Evolutionary conservation across 37 sponge, comb jelly and placozoan species (phyloP).

Genomic region (Cliona cf. orientalis): DNA sequence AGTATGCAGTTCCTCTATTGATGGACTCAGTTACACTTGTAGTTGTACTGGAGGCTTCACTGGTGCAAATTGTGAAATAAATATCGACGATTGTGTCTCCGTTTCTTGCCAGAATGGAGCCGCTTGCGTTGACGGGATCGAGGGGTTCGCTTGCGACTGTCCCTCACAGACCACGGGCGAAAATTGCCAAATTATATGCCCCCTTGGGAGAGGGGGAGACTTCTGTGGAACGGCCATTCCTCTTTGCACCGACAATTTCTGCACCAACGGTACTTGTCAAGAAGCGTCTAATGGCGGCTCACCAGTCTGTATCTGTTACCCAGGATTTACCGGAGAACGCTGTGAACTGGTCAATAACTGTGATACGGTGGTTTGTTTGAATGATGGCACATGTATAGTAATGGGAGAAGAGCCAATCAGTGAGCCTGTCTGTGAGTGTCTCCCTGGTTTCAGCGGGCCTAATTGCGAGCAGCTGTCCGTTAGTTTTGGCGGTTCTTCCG

Average conservation of each 20-base stretch:
- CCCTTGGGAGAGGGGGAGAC: slow-evolving; percentile 32
- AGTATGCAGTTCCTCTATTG: slow-evolving; percentile 15
- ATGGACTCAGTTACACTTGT: slow-evolving; percentile 25
- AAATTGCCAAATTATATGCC: slow-evolving; percentile 49
- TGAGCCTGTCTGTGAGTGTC: slow-evolving; percentile 41
- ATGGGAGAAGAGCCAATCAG: neutral
- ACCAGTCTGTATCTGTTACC: slow-evolving; percentile 44
- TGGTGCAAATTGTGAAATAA: slow-evolving; percentile 60
- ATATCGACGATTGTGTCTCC: slow-evolving; percentile 51
- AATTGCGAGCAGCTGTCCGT: slow-evolving; percentile 42
- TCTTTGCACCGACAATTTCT: slow-evolving; percentile 33
- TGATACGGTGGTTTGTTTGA: slow-evolving; percentile 18
- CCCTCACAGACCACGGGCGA: slow-evolving; percentile 42
- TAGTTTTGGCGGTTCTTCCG: slow-evolving; percentile 47
- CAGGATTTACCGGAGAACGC: slow-evolving; percentile 24
- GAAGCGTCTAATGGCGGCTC: slow-evolving; percentile 14
- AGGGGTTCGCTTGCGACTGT: slow-evolving; percentile 58
- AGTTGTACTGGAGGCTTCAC: slow-evolving; percentile 56
- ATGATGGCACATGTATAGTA: slow-evolving; percentile 49
- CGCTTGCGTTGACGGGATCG: slow-evolving; percentile 54
- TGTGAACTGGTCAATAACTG: slow-evolving; percentile 56
- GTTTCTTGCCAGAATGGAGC: slow-evolving; percentile 55
- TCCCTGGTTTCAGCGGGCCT: slow-evolving; percentile 25
- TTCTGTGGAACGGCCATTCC: slow-evolving; percentile 36
- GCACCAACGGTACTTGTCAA: slow-evolving; percentile 58